Evolutionary conservation across 2,888 invertebrate genomes (phyloP).

Genomic region (Strigamia transsilvanica): DNA sequence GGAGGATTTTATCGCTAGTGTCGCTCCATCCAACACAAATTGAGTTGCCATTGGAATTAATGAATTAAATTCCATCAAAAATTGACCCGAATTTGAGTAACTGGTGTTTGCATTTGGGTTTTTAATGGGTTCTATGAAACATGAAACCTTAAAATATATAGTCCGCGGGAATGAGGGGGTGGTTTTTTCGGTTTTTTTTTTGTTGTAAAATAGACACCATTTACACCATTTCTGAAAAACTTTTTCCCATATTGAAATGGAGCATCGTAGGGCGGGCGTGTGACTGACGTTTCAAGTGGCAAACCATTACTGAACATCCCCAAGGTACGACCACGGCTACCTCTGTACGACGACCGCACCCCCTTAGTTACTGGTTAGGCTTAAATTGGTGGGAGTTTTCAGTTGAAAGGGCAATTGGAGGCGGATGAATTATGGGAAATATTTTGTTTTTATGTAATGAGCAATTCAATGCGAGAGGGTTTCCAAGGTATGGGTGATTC

Average conservation of each 20-base stretch:
- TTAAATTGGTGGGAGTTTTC: neutral
- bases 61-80: constrained; percentile 1
- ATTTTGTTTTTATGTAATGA: neutral
- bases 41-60: constrained; percentile 3
- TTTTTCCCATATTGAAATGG: constrained; percentile 43
- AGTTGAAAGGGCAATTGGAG: neutral
- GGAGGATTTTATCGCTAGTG: constrained; percentile 11
- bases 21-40: neutral
- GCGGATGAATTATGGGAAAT: neutral
- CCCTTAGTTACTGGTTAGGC: neutral
- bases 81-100: neutral
- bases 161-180: neutral
- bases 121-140: neutral
- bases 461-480: neutral
- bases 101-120: neutral
- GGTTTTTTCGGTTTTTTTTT: neutral
- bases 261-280: constrained; percentile 33
- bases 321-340: constrained; percentile 41
- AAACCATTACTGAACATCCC: constrained; percentile 42
- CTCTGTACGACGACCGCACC: neutral
- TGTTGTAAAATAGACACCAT: constrained; percentile 10
- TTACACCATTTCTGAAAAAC: constrained; percentile 15
- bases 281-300: constrained; percentile 38
- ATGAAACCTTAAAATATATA: neutral
- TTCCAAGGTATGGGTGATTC: neutral